Percentiles rank a stretch among this genome's conserved stretches.
phyloP scores from a whole-genome alignment of 1,140 invertebrate genomes.

The Drepana arcuata region DNA sequence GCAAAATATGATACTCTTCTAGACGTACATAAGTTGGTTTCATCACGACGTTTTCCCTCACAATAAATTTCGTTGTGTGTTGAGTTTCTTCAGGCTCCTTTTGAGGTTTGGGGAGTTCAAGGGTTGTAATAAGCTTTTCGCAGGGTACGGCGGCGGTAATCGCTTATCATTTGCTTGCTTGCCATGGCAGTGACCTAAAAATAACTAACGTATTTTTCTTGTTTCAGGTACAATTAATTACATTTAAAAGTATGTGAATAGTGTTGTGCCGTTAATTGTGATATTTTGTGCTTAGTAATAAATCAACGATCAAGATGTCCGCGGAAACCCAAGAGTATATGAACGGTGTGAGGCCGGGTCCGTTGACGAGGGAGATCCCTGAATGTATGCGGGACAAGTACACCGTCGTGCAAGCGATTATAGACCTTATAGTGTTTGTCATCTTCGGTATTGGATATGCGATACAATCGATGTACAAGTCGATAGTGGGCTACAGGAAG shows the following conservation, averaged over 20 bases:
- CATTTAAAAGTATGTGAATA: conserved; percentile 2
- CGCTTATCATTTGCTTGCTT: no score
- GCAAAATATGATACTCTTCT: no score
- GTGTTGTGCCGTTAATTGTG: conserved; percentile 11
- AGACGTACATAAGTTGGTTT: no score
- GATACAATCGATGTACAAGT: conserved; percentile 65
- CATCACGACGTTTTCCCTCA: no score
- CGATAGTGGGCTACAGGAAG: conserved; percentile 66
- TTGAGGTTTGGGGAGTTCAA: no score
- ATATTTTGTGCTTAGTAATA: conserved; percentile 19
- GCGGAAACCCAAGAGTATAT: conserved; percentile 50
- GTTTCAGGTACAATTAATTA: conserved; percentile 19
- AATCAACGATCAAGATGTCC: conserved; percentile 33
- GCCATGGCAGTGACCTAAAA: no score
- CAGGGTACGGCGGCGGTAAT: no score
- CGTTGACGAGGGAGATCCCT: conserved; percentile 57
- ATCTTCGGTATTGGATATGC: conserved; percentile 72
- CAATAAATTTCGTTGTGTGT: no score
- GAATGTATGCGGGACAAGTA: conserved; percentile 63
- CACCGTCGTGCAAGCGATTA: conserved; percentile 65
- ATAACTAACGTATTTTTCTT: conserved; percentile 13
- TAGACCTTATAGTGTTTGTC: conserved; percentile 77
- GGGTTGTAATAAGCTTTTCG: no score
- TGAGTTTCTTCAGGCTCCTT: no score
- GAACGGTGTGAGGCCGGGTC: conserved; percentile 53